Evolutionary conservation across 2,113 vertebrate genomes (phyloP), one percentile per base, ranked within the genome.

Genomic region (Mystacornis crossleyi): DNA sequence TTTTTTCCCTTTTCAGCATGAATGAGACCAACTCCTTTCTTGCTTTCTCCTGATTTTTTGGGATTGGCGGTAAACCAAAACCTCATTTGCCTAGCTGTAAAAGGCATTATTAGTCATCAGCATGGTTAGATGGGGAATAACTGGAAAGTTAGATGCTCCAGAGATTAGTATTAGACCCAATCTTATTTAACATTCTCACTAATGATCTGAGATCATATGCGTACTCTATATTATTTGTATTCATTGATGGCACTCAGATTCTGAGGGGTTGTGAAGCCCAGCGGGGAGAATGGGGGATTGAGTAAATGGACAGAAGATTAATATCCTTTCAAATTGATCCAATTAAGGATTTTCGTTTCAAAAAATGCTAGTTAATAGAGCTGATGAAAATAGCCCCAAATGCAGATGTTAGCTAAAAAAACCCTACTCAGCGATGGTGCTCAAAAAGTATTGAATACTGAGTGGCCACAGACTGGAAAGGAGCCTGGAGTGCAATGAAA

Each of bases 291-390:
- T 9, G 50, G 54, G 42, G 88, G 82, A 73, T 54, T 69, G 90
- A 88, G 90, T 83, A 89, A 95, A 95, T 78, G 89, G 94, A 77
- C 42, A 70, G 89, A 90, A 90, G 94, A 97, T 92, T 73, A 95
- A 89, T 83, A 82, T 80, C 62, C 61, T 69, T 93, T 79, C 70
- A 91, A 87, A 94, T 75, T 57, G 81, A 95, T 95, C 90, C 81
- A 94, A 87, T 97, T 94, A 92, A 86, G 79, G 34, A 62, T 62
- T 38, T 55, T 95, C 11, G 1, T 90, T 95, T 83, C 2, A 2
- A 88, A 93, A 93, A 92, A 62, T 50, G 6, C 20, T 73, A 58
- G 64, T 54, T 93, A 93, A 80, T 29, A 77, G 54, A 83, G 38
- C 60, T 92, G 67, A 72, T 40, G 23, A 74, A 95, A 88, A 70